Conservation (phyloP, 2,888 invertebrate species). For the Dicyrtomina minuta region DNA sequence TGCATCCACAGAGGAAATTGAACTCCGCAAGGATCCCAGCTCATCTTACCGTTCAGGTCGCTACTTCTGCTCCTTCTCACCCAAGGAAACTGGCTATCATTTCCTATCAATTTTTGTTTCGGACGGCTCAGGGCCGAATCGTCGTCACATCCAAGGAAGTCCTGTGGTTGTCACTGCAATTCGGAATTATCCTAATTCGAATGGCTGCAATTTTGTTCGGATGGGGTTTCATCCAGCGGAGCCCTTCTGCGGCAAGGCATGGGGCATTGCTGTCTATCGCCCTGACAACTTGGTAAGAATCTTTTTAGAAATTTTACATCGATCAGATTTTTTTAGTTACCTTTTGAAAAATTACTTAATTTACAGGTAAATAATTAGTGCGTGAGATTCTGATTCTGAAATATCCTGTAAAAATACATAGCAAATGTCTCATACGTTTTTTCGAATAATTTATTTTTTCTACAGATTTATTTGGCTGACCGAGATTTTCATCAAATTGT, state of each 20-base stretch:
- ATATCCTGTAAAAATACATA: too few species aligned
- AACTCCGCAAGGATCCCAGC: too few species aligned
- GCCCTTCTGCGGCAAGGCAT: not conserved
- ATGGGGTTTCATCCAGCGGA: not conserved
- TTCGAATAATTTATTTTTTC: not conserved
- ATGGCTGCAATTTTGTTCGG: not conserved
- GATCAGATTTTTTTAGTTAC: not conserved
- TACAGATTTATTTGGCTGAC: constrained; percentile 39
- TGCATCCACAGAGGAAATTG: too few species aligned
- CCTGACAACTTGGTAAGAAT: not conserved
- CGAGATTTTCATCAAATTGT: constrained; percentile 34
- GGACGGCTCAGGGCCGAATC: too few species aligned
- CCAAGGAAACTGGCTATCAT: too few species aligned
- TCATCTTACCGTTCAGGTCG: too few species aligned
- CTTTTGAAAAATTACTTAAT: not conserved
- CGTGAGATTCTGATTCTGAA: too few species aligned
- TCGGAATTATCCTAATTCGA: not conserved
- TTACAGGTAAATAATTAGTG: not conserved
- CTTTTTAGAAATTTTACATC: not conserved
- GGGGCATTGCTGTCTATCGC: constrained; percentile 1
- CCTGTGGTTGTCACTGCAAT: not conserved
- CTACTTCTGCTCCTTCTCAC: too few species aligned
- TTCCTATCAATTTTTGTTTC: too few species aligned
- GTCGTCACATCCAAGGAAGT: not conserved
- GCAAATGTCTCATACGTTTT: too few species aligned